Conservation (phyloP, 2,113 vertebrate species). For the Pholis gunnellus region DNA sequence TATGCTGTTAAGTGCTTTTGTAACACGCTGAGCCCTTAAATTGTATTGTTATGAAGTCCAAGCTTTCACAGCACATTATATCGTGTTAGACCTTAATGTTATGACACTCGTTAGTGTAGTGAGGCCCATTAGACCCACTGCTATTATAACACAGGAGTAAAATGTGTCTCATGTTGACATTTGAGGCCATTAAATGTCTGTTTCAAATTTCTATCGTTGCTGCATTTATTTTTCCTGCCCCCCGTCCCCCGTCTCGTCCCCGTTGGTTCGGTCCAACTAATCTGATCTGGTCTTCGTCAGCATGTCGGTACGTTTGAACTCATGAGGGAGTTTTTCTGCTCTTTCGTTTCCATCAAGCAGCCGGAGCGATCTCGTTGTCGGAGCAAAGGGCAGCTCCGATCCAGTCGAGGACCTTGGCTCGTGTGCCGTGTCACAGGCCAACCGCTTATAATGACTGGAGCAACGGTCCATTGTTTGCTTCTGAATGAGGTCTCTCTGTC, state of each 20-base stretch:
- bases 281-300: conserved; percentile 25
- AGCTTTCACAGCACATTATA: conserved; percentile 38
- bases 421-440: conserved; percentile 73
- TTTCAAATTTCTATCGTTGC: conserved; percentile 46
- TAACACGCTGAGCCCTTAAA: conserved; percentile 50
- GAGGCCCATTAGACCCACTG: conserved; percentile 29
- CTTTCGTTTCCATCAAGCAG: conserved; percentile 33
- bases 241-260: not conserved
- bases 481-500: conserved; percentile 80
- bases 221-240: conserved; percentile 54
- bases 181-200: conserved; percentile 72
- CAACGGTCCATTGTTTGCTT: conserved; percentile 83
- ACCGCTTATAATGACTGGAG: conserved; percentile 79
- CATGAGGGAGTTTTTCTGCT: conserved; percentile 29
- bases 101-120: conserved; percentile 43
- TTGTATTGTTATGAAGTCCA: conserved; percentile 47
- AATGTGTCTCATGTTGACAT: conserved; percentile 61
- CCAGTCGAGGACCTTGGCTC: conserved; percentile 55
- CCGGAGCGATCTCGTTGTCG: conserved; percentile 26
- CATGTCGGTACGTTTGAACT: conserved; percentile 27
- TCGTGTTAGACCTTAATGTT: conserved; percentile 49
- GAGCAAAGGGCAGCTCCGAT: conserved; percentile 45
- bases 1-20: conserved; percentile 57
- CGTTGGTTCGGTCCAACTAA: conserved; percentile 13
- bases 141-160: conserved; percentile 47